Percentiles rank a stretch among this genome's conserved stretches.
Conservation (phyloP, 1,140 invertebrate species). For the Melipona quadrifasciata region DNA sequence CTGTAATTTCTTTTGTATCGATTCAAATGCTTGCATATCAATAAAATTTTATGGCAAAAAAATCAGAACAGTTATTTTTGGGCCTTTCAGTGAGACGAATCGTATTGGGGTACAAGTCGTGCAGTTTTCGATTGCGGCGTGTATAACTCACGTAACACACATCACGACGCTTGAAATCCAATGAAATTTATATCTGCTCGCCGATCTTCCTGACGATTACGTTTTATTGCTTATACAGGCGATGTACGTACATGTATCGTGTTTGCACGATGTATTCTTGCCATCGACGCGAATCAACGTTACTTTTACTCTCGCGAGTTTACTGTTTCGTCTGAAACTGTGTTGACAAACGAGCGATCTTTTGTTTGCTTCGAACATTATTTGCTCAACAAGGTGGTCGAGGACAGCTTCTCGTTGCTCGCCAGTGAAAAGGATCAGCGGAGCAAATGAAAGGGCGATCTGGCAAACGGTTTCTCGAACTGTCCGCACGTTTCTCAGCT, state of each 20-base stretch:
- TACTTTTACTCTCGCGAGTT: neutral
- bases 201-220: neutral
- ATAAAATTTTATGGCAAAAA: too few relatives aligned
- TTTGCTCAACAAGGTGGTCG: neutral
- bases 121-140: neutral
- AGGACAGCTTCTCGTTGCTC: neutral
- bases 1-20: too few relatives aligned
- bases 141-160: neutral
- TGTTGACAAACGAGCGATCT: constrained; percentile 17
- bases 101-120: too few relatives aligned
- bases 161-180: neutral
- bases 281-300: neutral
- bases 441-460: constrained; percentile 3
- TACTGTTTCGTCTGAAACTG: neutral
- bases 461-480: neutral
- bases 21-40: too few relatives aligned
- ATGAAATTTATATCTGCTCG: neutral
- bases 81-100: too few relatives aligned
- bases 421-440: neutral
- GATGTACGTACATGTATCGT: neutral
- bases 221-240: neutral
- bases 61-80: too few relatives aligned
- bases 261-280: neutral
- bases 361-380: constrained; percentile 7
- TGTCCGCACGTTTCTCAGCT: neutral